Percentiles rank a stretch among this genome's conserved stretches.
These are phyloP conservation scores for Tetrax tetrax DNA, from an alignment of 2,113 vertebrate genomes.

Conservation along the genomic window DNA sequence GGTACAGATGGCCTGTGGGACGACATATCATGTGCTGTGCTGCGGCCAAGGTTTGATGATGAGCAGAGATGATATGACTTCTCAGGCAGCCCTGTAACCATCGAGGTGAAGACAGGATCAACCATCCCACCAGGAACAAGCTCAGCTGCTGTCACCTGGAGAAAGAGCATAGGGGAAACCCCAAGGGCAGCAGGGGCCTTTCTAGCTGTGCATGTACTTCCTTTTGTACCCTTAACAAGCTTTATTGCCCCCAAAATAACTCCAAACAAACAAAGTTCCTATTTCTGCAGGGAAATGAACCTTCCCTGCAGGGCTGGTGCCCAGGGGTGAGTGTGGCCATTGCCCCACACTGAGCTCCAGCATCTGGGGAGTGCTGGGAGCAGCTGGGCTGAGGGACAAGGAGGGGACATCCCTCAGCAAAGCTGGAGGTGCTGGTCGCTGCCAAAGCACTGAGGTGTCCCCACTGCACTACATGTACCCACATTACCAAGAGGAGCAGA, in stretches of 20 bases:
- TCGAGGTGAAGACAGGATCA: background rate
- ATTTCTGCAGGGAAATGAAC: background rate
- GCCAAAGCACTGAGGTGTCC: background rate
- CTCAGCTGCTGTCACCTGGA: background rate
- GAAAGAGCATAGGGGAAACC: background rate
- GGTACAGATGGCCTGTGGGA: background rate
- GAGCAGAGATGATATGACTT: background rate
- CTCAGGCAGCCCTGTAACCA: background rate
- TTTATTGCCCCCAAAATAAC: background rate
- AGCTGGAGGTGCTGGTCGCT: background rate
- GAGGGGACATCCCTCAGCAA: background rate
- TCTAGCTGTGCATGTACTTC: background rate
- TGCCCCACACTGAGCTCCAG: background rate
- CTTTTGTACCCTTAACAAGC: background rate
- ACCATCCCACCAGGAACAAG: background rate
- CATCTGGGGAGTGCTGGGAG: too few relatives aligned
- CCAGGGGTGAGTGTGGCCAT: background rate
- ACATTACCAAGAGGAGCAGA: background rate
- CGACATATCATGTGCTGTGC: rapidly evolving
- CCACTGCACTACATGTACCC: rapidly evolving
- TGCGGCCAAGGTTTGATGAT: background rate
- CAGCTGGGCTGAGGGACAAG: background rate
- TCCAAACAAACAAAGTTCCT: background rate
- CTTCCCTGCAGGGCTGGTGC: background rate
- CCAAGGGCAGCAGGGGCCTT: background rate